phyloP scores from a whole-genome alignment of 2,888 invertebrate genomes.

The Sminthurinus aureus region DNA sequence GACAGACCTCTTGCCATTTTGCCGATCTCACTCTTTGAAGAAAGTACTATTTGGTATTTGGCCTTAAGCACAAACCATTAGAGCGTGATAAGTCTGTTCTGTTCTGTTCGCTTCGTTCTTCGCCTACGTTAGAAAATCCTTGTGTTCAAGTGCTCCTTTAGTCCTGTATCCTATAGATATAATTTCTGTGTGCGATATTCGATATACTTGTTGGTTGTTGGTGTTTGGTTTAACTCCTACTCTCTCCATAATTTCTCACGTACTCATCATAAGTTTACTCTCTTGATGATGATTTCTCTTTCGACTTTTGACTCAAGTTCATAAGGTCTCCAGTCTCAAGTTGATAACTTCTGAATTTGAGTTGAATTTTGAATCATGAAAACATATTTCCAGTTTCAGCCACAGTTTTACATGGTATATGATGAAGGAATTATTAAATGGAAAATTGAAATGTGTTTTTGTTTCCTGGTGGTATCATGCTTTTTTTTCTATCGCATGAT shows the following conservation, averaged over 20 bases:
- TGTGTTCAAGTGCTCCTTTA: conserved; percentile 3
- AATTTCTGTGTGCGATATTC: not conserved
- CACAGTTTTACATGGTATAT: no score
- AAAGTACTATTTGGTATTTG: conserved; percentile 19
- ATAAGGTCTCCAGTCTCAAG: no score
- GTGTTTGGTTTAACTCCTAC: no score
- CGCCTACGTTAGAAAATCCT: not conserved
- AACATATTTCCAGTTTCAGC: no score
- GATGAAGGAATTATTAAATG: no score
- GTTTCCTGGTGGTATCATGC: no score
- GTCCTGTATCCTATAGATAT: not conserved
- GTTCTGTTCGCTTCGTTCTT: not conserved
- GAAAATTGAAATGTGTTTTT: no score
- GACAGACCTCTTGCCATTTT: conserved; percentile 16
- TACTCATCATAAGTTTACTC: not conserved
- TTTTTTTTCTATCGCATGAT: no score
- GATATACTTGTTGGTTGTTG: no score
- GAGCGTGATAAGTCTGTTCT: conserved; percentile 10
- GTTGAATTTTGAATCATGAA: no score
- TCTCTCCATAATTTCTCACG: no score
- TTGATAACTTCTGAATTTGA: no score
- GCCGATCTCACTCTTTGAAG: not conserved
- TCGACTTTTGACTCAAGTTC: not conserved
- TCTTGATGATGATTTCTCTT: not conserved
- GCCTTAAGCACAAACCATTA: conserved; percentile 30